A percentile compares a stretch with the other conserved stretches of the same genome.
phyloP scores from a whole-genome alignment of 92 coral and sea anemone genomes.

The Scolanthus callimorphus region DNA sequence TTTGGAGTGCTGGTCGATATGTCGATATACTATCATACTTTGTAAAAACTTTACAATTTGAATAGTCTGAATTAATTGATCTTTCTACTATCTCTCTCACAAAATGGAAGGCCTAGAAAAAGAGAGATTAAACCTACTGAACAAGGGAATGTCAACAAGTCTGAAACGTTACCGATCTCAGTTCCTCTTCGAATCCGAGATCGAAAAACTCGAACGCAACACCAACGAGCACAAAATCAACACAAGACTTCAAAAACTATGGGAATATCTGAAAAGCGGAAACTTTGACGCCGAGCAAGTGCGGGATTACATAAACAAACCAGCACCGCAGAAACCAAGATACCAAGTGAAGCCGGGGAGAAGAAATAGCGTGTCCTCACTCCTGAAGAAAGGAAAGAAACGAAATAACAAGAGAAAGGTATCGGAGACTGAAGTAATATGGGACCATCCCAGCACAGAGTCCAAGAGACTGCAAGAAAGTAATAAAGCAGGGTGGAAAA shows the following conservation, averaged over 20 bases:
- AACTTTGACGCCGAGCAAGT: conserved; percentile 4
- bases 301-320: conserved; percentile 24
- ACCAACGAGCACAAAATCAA: conserved; percentile 9
- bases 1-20: no score
- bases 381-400: conserved; percentile 10
- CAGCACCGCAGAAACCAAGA: conserved; percentile 9
- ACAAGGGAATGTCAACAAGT: conserved; percentile 9
- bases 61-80: no score
- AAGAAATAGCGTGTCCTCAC: conserved; percentile 2
- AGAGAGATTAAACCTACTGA: not conserved
- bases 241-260: conserved; percentile 17
- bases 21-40: no score
- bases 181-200: conserved; percentile 15
- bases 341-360: not conserved
- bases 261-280: conserved; percentile 35
- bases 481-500: conserved; percentile 24
- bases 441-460: conserved; percentile 40
- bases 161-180: conserved; percentile 24
- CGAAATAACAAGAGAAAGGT: not conserved
- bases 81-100: not conserved
- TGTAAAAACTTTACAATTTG: no score
- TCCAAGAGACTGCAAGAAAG: conserved; percentile 45
- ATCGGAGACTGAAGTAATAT: conserved; percentile 16
- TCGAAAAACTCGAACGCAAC: conserved; percentile 20
- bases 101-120: not conserved